These are phyloP conservation scores for Rhizoglyphus robini DNA, from an alignment of 1,140 invertebrate species.

Conservation along the genomic window DNA sequence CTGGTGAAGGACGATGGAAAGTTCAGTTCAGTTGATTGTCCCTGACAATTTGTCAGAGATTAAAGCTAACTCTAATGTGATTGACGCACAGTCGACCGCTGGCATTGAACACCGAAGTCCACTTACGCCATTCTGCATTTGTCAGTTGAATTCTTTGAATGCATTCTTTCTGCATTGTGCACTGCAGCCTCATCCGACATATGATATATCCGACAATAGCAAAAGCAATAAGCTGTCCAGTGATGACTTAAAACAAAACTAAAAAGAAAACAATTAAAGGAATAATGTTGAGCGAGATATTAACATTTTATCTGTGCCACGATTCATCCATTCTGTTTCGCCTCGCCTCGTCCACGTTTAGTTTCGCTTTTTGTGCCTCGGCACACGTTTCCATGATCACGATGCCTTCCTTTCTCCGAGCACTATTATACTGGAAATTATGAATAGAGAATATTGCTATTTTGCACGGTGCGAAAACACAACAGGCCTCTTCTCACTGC, in stretches of 20 bases:
- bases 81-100: background rate
- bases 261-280: background rate
- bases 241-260: background rate
- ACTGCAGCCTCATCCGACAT: background rate
- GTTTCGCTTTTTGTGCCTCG: background rate
- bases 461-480: background rate
- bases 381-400: background rate
- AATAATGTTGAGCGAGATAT: background rate
- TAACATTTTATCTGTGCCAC: background rate
- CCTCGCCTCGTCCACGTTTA: background rate
- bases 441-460: background rate
- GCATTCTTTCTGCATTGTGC: background rate
- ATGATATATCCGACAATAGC: background rate
- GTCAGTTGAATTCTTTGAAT: background rate
- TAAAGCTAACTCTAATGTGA: constrained; percentile 9
- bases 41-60: too few species aligned
- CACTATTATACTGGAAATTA: background rate
- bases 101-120: background rate
- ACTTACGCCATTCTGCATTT: too few species aligned
- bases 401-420: background rate
- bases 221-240: background rate
- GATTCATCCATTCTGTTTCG: background rate
- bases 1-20: too few species aligned
- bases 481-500: background rate
- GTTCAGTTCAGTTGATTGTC: too few species aligned